Evolutionary conservation across 2,113 vertebrate genomes (phyloP), one percentile per base, ranked within the genome.

Genomic region (Oncorhynchus kisutch): DNA sequence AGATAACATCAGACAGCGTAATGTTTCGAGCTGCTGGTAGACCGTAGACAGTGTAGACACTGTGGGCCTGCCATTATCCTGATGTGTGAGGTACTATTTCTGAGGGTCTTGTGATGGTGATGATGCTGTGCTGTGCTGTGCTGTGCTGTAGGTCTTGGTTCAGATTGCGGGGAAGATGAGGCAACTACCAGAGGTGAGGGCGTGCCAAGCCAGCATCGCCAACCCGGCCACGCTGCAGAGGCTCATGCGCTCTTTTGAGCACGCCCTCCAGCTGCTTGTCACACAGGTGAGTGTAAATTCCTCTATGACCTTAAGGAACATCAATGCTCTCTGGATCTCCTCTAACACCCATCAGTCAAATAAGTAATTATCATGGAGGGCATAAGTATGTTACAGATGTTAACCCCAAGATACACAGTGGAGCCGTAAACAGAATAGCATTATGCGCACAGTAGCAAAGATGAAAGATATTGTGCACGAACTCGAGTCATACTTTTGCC

Each of bases 151-250:
- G 93, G 92, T 94, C 81, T 87, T 92, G 85, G 89, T 92, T 81
- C 93, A 94, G 82, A 92, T 94, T 22, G 90, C 91, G 27, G 92
- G 91, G 60, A 94, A 93, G 89, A 91, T 88, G 87, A 91, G 93
- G 78, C 93, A 94, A 89, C 90, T 94, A 88, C 93, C 93, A 78
- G 93, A 94, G 84, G 91, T 93, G 81, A 92, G 92, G 78, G 91
- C 91, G 1, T 94, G 93, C 90, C 93, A 94, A 88, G 91, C 92
- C 85, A 93, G 91, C 91, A 93, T 92, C 62, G 90, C 92, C 82
- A 94, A 93, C 81, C 91, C 93, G 31, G 91, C 91, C 78, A 92
- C 93, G 79, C 92, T 94, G 78, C 92, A 93, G 89, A 93, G 93
- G 82, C 90, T 92, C 49, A 91, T 93, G 90, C 92, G 93, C 85